phyloP scores from a whole-genome alignment of 2,113 vertebrate species.

The Orycteropus afer region DNA sequence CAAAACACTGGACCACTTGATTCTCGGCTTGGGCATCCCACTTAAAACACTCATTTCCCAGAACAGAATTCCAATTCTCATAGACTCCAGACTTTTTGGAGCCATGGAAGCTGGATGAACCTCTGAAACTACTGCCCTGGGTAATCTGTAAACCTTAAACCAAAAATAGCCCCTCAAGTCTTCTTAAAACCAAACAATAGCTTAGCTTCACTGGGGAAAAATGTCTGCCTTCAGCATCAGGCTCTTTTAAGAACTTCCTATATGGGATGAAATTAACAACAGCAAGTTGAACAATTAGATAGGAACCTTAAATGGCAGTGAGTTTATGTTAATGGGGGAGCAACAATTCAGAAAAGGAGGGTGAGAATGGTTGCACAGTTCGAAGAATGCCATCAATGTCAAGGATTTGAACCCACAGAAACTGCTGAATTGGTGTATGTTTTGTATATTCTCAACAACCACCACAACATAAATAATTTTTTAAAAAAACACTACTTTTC shows the following conservation, averaged over 20 bases:
- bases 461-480: background rate
- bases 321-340: background rate
- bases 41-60: background rate
- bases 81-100: background rate
- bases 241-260: background rate
- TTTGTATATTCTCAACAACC: background rate
- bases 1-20: background rate
- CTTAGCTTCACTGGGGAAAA: background rate
- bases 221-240: background rate
- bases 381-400: background rate
- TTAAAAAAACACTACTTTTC: background rate
- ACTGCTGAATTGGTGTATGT: background rate
- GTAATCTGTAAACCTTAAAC: background rate
- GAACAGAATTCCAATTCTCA: background rate
- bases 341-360: background rate
- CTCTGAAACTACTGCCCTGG: background rate
- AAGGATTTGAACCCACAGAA: background rate
- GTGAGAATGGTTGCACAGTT: background rate
- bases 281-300: background rate
- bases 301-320: background rate
- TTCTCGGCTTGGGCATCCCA: background rate
- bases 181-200: background rate
- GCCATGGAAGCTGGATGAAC: background rate
- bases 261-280: background rate
- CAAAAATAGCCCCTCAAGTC: background rate